Conservation (phyloP, 2,113 vertebrate genomes). For the Heliornis fulica region DNA sequence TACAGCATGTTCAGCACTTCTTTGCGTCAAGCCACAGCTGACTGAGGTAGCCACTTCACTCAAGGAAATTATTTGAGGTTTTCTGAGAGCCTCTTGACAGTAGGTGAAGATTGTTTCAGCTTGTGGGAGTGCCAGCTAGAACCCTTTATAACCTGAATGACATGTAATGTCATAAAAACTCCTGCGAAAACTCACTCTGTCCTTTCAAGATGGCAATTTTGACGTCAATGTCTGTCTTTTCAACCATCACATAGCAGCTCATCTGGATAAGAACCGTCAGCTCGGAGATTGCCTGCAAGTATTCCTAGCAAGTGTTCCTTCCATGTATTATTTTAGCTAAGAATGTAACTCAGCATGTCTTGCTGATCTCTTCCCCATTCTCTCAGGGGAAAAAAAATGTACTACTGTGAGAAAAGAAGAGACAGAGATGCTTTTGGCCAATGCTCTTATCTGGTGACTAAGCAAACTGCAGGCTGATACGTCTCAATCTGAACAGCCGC, state of each 20-base stretch:
- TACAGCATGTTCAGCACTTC: background rate
- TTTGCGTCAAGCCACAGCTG: background rate
- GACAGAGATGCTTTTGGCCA: background rate
- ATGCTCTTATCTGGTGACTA: conserved; percentile 25
- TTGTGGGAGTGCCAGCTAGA: conserved; percentile 22
- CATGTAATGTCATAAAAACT: conserved; percentile 7
- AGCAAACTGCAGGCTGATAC: conserved; percentile 42
- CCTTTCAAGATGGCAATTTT: background rate
- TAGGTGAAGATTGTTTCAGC: conserved; percentile 32
- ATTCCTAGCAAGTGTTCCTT: background rate
- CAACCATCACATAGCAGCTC: background rate
- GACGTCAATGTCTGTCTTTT: background rate
- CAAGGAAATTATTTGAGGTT: conserved; percentile 49
- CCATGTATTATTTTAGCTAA: background rate
- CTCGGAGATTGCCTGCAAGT: background rate
- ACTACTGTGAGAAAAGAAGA: background rate
- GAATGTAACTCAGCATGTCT: background rate
- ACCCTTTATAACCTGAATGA: conserved; percentile 22
- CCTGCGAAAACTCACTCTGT: background rate
- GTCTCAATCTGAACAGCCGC: conserved; percentile 22
- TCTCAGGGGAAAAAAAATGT: background rate
- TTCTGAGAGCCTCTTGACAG: conserved; percentile 43
- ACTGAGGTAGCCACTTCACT: conserved; percentile 46
- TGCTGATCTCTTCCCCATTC: background rate
- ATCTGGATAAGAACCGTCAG: background rate